These are phyloP conservation scores for Atherinosoma microstoma DNA, from an alignment of 2,797 vertebrate genomes.

Conservation along the genomic window DNA sequence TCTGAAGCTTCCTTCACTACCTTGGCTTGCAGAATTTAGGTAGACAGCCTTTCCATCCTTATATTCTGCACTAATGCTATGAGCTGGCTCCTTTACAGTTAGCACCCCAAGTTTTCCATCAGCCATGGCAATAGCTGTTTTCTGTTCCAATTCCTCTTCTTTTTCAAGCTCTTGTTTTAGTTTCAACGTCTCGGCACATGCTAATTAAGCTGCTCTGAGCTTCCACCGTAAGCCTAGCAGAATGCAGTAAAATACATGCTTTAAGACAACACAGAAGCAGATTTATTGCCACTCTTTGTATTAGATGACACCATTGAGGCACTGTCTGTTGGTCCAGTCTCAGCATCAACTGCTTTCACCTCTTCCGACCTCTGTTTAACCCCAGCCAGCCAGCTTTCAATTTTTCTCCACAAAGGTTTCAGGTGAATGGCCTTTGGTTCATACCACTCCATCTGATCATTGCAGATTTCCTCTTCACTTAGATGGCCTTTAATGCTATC, in stretches of 20 bases:
- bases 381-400: too few species aligned
- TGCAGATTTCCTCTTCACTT: not conserved
- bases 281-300: too few species aligned
- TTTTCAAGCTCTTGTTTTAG: too few species aligned
- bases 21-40: not conserved
- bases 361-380: too few species aligned
- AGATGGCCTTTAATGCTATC: not conserved
- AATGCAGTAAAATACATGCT: too few species aligned
- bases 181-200: too few species aligned
- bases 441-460: constrained; percentile 1
- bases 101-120: not conserved
- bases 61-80: not conserved
- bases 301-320: too few species aligned
- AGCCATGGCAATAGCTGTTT: not conserved
- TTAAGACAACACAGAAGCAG: too few species aligned
- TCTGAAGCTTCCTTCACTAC: not conserved
- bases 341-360: too few species aligned
- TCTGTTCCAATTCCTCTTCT: not conserved
- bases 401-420: not conserved
- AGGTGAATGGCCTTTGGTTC: constrained; percentile 7
- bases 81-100: constrained; percentile 1
- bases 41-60: not conserved
- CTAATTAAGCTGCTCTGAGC: too few species aligned
- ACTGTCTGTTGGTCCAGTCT: too few species aligned
- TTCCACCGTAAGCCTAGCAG: too few species aligned